Percentiles rank a stretch among this genome's conserved stretches.
These are phyloP conservation scores for Gallinago solitaria DNA, from an alignment of 2,797 vertebrate genomes.

Conservation along the genomic window DNA sequence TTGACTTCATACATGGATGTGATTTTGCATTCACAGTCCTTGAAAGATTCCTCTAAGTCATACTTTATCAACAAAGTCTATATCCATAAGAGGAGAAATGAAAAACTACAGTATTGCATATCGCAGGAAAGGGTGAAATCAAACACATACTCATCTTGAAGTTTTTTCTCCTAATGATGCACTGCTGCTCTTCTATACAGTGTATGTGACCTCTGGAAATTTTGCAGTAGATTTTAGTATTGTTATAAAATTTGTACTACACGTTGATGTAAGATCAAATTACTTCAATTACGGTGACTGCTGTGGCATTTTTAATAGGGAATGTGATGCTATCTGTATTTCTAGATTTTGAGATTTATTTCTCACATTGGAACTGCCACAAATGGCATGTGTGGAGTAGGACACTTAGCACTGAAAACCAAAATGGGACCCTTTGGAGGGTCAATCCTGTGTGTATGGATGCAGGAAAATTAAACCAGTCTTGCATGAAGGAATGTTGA, in stretches of 20 bases:
- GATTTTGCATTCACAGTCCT: neutral
- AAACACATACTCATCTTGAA: neutral
- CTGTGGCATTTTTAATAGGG: neutral
- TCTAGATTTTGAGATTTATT: neutral
- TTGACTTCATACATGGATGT: neutral
- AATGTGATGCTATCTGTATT: neutral
- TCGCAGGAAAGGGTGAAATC: neutral
- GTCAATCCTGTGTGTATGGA: neutral
- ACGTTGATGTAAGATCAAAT: neutral
- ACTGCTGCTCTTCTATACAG: neutral
- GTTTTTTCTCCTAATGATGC: neutral
- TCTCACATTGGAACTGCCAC: neutral
- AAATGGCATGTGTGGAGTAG: neutral
- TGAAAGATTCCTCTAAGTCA: neutral
- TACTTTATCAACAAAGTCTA: neutral
- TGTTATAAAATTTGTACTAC: neutral
- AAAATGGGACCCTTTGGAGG: neutral
- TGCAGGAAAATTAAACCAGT: neutral
- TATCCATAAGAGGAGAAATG: neutral
- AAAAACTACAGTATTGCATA: neutral
- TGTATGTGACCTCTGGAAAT: neutral
- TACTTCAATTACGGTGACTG: fast-evolving
- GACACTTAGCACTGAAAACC: neutral
- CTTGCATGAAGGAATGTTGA: neutral
- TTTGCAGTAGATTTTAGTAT: neutral